phyloP scores from a whole-genome alignment of 2,797 vertebrate species.

The Moxostoma hubbsi region DNA sequence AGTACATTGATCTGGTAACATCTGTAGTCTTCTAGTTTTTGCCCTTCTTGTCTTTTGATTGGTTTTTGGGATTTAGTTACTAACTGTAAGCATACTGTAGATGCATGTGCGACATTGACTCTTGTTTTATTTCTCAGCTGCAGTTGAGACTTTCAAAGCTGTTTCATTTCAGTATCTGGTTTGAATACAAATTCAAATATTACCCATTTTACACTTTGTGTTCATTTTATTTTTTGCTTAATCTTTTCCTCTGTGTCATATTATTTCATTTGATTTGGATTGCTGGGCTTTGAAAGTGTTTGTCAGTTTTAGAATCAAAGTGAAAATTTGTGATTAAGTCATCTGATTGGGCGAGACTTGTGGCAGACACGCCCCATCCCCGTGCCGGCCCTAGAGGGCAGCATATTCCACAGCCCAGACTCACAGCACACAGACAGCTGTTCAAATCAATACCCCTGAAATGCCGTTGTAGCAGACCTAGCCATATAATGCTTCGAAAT shows the following conservation, averaged over 20 bases:
- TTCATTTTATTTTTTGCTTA: slow-evolving; percentile 2
- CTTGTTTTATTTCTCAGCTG: not conserved
- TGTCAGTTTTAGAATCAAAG: too few relatives aligned
- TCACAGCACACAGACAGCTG: not conserved
- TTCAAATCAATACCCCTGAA: not conserved
- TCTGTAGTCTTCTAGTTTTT: slow-evolving; percentile 44
- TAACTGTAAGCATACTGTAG: not conserved
- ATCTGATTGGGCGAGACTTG: slow-evolving; percentile 7
- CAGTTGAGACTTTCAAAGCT: slow-evolving; percentile 47
- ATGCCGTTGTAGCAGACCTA: not conserved
- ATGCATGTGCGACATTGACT: slow-evolving; percentile 11
- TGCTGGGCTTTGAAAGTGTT: slow-evolving; percentile 42
- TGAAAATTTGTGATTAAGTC: not conserved
- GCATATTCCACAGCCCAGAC: not conserved
- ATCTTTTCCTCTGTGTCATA: not conserved
- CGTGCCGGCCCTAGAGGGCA: not conserved
- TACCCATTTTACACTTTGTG: not conserved
- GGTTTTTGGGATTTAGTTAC: not conserved
- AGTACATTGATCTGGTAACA: too few relatives aligned
- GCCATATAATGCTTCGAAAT: not conserved
- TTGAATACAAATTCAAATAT: slow-evolving; percentile 1
- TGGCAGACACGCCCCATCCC: not conserved
- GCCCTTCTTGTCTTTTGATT: slow-evolving; percentile 35
- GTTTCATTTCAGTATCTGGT: slow-evolving; percentile 1
- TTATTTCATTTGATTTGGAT: slow-evolving; percentile 9